phyloP scores from a whole-genome alignment of 2,797 vertebrate genomes.

The Peromyscus aztecus region DNA sequence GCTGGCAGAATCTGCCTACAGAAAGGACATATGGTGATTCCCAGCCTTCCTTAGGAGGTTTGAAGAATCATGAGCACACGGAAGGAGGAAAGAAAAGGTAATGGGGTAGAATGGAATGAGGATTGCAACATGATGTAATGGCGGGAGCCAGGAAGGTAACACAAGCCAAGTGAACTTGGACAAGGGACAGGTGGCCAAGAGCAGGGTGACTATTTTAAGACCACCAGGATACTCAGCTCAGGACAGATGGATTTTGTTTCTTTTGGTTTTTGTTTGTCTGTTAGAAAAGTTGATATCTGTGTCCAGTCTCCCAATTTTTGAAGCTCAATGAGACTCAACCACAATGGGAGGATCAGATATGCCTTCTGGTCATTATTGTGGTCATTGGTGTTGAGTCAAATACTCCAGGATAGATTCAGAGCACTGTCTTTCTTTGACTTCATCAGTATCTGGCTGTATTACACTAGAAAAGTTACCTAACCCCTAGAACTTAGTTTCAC shows the following conservation, averaged over 20 bases:
- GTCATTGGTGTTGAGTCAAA: background rate
- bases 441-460: background rate
- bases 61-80: background rate
- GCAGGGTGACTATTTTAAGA: accelerated
- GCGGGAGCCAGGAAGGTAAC: background rate
- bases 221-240: background rate
- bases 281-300: background rate
- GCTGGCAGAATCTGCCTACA: too few species aligned
- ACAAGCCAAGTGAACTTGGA: background rate
- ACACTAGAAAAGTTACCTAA: background rate
- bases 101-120: background rate
- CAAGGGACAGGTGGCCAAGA: background rate
- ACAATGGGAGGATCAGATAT: background rate
- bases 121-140: accelerated
- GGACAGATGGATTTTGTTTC: too few species aligned
- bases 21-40: background rate
- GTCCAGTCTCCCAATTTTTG: background rate
- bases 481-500: background rate
- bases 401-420: background rate
- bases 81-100: background rate
- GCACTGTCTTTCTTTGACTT: background rate
- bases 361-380: background rate
- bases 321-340: background rate
- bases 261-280: background rate
- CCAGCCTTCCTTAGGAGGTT: background rate